Evolutionary conservation across 2,113 vertebrate genomes (phyloP).

Genomic region (Panthera uncia): DNA sequence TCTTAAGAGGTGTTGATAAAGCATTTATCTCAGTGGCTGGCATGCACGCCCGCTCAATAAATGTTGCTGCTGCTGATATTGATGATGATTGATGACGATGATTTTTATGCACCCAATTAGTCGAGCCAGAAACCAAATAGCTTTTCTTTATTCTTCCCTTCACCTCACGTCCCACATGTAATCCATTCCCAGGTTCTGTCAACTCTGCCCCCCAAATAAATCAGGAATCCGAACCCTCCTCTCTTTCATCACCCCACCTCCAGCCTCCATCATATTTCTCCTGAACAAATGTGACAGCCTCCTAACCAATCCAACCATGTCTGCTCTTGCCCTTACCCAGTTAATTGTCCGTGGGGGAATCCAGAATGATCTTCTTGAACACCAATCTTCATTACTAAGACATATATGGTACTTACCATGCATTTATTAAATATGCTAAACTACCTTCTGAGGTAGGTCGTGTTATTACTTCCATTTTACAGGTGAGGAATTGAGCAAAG

Average conservation of each 20-base stretch:
- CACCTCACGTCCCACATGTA: background rate
- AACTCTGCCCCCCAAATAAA: conserved; percentile 11
- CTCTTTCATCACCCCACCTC: background rate
- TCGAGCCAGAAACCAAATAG: conserved; percentile 29
- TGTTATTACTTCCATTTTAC: background rate
- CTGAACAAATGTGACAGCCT: background rate
- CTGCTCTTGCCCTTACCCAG: background rate
- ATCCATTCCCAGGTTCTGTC: conserved; percentile 17
- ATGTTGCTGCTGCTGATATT: background rate
- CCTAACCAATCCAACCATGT: background rate
- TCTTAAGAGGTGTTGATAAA: conserved; percentile 59
- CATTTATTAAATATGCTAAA: background rate
- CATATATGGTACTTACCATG: background rate
- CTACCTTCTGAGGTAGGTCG: background rate
- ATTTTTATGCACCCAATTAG: conserved; percentile 27
- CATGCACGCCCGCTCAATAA: background rate
- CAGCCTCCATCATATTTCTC: background rate
- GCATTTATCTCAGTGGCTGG: conserved; percentile 48
- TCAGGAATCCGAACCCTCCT: background rate
- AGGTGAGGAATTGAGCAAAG: background rate
- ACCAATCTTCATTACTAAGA: background rate
- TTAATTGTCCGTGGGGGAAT: background rate
- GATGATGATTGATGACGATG: background rate
- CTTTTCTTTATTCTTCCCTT: conserved; percentile 13
- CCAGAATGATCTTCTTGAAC: conserved; percentile 24